Evolutionary conservation across 2,888 invertebrate genomes (phyloP).

Genomic region (Microplitis deprimator): DNA sequence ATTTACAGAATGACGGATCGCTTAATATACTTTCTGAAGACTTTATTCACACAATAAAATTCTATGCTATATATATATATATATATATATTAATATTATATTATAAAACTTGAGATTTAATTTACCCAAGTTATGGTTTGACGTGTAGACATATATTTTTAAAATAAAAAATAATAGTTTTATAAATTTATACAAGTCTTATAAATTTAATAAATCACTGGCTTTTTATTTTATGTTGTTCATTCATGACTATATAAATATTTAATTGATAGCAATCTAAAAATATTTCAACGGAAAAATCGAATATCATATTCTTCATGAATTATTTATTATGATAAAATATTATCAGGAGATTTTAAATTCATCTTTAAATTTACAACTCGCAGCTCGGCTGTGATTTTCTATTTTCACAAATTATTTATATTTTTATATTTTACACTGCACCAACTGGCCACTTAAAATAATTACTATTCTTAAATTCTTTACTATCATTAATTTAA

Average conservation of each 20-base stretch:
- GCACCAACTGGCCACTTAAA: not conserved
- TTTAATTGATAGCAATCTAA: not conserved
- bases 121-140: not conserved
- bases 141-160: not conserved
- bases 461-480: not conserved
- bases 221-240: not conserved
- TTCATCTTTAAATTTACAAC: not conserved
- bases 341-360: not conserved
- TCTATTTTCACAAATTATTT: not conserved
- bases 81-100: not conserved
- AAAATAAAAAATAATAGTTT: not conserved
- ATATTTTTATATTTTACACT: not conserved
- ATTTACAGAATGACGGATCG: conserved; percentile 20
- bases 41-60: conserved; percentile 3
- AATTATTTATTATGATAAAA: not conserved
- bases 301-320: not conserved
- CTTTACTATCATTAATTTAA: not conserved
- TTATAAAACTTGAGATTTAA: not conserved
- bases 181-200: not conserved
- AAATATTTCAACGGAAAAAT: not conserved
- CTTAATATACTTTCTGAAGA: not conserved
- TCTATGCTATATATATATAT: not conserved
- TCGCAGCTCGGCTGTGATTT: not conserved
- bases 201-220: not conserved
- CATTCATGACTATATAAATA: not conserved